phyloP scores from a whole-genome alignment of 2,113 vertebrate genomes.

The Malurus elegans region DNA sequence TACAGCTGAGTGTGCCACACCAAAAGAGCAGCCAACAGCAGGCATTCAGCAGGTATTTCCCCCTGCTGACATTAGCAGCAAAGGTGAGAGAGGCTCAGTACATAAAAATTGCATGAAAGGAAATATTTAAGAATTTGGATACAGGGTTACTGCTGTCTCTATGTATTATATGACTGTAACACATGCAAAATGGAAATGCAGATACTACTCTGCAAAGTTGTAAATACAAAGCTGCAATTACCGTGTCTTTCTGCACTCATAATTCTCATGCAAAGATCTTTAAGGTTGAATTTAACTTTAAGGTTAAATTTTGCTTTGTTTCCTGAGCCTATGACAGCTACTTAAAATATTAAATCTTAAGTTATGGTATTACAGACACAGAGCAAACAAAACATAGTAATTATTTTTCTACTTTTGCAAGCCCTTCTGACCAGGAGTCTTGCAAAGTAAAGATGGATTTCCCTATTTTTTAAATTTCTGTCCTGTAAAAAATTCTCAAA shows the following conservation, averaged over 20 bases:
- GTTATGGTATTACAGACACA: slow-evolving; percentile 22
- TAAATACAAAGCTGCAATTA: slow-evolving; percentile 27
- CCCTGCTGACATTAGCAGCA: neutral
- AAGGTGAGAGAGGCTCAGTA: neutral
- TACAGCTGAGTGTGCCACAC: rapidly evolving
- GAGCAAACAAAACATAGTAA: slow-evolving; percentile 23
- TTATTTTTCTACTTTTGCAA: slow-evolving; percentile 43
- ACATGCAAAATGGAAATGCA: slow-evolving; percentile 13
- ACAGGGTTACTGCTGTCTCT: neutral
- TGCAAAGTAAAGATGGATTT: neutral
- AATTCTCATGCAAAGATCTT: slow-evolving; percentile 35
- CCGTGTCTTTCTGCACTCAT: neutral
- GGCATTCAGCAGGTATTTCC: neutral
- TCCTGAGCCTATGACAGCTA: neutral
- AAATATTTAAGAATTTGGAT: neutral
- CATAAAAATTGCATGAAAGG: neutral
- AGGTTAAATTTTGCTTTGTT: slow-evolving; percentile 22
- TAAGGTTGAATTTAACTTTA: neutral
- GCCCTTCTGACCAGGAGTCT: neutral
- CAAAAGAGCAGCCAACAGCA: neutral
- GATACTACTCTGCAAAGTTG: neutral
- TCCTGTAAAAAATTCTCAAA: slow-evolving; percentile 61
- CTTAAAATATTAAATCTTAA: neutral
- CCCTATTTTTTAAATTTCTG: neutral
- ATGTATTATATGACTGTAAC: neutral